Conservation (phyloP, 2,113 vertebrate genomes). For the Sinocyclocheilus rhinocerous region DNA sequence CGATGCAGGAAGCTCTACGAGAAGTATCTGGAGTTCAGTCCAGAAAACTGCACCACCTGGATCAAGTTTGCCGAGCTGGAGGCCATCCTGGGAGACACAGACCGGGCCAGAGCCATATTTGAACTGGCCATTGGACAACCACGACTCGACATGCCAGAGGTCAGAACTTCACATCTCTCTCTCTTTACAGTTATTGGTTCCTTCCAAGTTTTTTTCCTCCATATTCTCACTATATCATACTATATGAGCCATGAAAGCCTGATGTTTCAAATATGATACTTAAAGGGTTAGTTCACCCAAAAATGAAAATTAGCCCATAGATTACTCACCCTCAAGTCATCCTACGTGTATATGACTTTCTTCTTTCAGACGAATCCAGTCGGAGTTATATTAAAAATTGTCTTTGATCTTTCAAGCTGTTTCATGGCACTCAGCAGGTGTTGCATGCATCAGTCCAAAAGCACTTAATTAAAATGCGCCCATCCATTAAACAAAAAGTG, state of each 20-base stretch:
- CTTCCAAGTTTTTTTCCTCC: background rate
- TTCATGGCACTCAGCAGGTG: no score
- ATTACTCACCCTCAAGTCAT: no score
- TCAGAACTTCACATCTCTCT: conserved; percentile 59
- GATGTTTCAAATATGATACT: background rate
- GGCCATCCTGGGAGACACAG: conserved; percentile 90
- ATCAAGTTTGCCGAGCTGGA: conserved; percentile 98
- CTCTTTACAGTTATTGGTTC: background rate
- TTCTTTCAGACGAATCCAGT: no score
- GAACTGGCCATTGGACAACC: conserved; percentile 95
- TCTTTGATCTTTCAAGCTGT: no score
- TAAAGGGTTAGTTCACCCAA: no score
- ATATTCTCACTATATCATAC: background rate
- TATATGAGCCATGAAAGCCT: background rate
- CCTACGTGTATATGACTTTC: no score
- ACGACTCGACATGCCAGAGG: conserved; percentile 96
- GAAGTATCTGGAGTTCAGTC: conserved; percentile 94
- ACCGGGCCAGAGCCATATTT: conserved; percentile 91
- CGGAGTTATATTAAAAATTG: no score
- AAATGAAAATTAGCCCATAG: no score
- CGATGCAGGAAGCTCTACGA: conserved; percentile 97
- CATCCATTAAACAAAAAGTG: no score
- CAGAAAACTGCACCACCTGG: conserved; percentile 97
- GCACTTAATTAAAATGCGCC: no score
- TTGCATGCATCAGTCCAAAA: no score